Evolutionary conservation across 2,797 vertebrate genomes (phyloP).

Genomic region (Molossus alvarezi): DNA sequence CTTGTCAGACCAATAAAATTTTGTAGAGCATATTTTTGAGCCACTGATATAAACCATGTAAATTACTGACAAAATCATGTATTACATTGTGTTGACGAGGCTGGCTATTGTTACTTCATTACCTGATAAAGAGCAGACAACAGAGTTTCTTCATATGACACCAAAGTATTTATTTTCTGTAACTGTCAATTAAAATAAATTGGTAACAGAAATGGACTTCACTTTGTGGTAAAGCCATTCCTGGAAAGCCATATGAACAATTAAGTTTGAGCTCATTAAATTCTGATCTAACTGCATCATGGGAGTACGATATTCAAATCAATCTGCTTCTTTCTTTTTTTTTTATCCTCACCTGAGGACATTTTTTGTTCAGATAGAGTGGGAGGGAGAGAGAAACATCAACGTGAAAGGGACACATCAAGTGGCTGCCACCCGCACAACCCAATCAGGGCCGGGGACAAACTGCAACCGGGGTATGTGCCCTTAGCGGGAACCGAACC

Average conservation of each 20-base stretch:
- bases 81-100: background rate
- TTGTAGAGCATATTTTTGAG: background rate
- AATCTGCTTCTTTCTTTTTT: background rate
- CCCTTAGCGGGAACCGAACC: too few relatives aligned
- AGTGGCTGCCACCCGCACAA: too few relatives aligned
- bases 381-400: too few relatives aligned
- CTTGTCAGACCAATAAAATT: background rate
- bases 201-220: background rate
- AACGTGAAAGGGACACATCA: too few relatives aligned
- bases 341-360: too few relatives aligned
- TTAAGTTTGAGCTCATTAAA: background rate
- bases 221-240: background rate
- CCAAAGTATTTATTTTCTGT: conserved; percentile 20
- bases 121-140: background rate
- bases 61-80: background rate
- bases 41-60: background rate
- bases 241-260: background rate
- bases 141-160: background rate
- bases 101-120: background rate
- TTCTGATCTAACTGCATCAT: background rate
- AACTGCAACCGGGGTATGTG: too few relatives aligned
- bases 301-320: background rate
- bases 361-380: too few relatives aligned
- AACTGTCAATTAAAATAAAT: conserved; percentile 50
- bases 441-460: too few relatives aligned